A percentile compares a stretch with the other conserved stretches of the same genome.
Conservation (phyloP, 1,140 invertebrate species). For the Radopholus similis region DNA sequence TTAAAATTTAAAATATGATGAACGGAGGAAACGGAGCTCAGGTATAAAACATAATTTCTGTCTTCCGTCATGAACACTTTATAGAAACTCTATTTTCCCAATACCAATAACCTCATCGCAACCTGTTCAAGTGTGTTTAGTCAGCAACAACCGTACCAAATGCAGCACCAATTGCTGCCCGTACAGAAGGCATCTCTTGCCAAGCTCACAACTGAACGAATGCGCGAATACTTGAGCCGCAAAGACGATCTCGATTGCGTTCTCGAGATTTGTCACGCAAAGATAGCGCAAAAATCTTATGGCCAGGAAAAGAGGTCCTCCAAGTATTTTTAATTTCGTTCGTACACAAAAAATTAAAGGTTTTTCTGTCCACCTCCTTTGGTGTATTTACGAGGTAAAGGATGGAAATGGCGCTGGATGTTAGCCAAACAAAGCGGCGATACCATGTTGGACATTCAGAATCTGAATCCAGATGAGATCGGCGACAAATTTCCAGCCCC, state of each 20-base stretch:
- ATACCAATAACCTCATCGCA: too few relatives aligned
- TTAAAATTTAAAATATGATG: too few relatives aligned
- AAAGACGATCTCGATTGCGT: slow-evolving; percentile 46
- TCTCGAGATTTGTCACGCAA: slow-evolving; percentile 92
- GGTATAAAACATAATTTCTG: too few relatives aligned
- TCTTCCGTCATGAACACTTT: too few relatives aligned
- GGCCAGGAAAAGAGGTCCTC: slow-evolving; percentile 89
- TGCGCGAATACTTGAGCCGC: slow-evolving; percentile 50
- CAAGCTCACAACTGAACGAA: slow-evolving; percentile 39
- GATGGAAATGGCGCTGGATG: slow-evolving; percentile 83
- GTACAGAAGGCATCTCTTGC: neutral
- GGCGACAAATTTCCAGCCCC: slow-evolving; percentile 67
- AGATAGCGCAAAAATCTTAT: slow-evolving; percentile 97
- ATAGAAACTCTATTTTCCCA: too few relatives aligned
- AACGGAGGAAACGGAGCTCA: too few relatives aligned
- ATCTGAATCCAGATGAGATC: neutral
- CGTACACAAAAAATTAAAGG: slow-evolving; percentile 51
- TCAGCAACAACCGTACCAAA: neutral
- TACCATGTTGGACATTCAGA: slow-evolving; percentile 17
- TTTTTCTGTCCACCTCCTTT: slow-evolving; percentile 99
- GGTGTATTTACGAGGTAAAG: slow-evolving; percentile 93
- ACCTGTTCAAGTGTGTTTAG: too few relatives aligned
- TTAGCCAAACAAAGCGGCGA: neutral
- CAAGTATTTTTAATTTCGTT: neutral
- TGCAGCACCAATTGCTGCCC: neutral